These are phyloP conservation scores for Sweltsa coloradensis DNA, from an alignment of 1,140 invertebrate species.

Conservation along the genomic window DNA sequence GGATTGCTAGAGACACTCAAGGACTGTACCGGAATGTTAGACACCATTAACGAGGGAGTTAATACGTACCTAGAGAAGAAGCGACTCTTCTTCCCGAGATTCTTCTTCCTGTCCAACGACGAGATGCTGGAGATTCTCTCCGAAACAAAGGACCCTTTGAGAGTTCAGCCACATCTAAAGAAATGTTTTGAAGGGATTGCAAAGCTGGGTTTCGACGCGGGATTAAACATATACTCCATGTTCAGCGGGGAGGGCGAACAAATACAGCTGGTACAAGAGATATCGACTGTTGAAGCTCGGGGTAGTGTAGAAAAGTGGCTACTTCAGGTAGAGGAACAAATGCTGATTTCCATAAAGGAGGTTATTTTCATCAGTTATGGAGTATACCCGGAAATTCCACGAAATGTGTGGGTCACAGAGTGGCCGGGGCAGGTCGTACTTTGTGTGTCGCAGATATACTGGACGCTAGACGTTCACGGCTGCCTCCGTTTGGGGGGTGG, in stretches of 20 bases:
- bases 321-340: conserved; percentile 71
- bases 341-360: conserved; percentile 59
- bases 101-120: conserved; percentile 92
- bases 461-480: conserved; percentile 69
- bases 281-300: conserved; percentile 65
- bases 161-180: conserved; percentile 82
- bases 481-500: conserved; percentile 43
- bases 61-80: conserved; percentile 87
- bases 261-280: conserved; percentile 51
- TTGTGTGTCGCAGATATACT: conserved; percentile 78
- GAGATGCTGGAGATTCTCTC: conserved; percentile 92
- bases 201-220: conserved; percentile 54
- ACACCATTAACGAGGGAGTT: conserved; percentile 74
- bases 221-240: conserved; percentile 75
- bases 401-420: conserved; percentile 61
- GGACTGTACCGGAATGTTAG: conserved; percentile 59
- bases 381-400: conserved; percentile 48
- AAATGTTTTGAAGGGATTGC: conserved; percentile 83
- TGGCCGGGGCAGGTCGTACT: conserved; percentile 88
- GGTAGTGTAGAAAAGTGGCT: conserved; percentile 92
- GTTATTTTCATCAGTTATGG: conserved; percentile 58
- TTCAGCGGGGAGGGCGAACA: conserved; percentile 73
- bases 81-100: conserved; percentile 78
- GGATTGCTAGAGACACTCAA: conserved; percentile 64
- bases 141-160: conserved; percentile 76